phyloP scores from a whole-genome alignment of 1,140 invertebrate species.

The Tribolium castaneum region DNA sequence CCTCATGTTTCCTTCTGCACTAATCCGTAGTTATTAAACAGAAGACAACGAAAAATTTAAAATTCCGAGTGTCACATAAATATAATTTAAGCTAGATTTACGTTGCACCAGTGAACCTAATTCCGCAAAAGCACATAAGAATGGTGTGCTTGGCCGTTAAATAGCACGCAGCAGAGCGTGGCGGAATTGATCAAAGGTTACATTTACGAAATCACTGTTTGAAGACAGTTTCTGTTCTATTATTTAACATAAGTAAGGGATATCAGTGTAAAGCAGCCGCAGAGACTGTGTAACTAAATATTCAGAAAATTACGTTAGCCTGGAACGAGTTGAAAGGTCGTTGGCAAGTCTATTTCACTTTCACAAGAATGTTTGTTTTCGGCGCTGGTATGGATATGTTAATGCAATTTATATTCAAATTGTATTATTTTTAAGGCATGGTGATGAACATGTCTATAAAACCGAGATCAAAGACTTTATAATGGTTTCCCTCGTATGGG shows the following conservation, averaged over 20 bases:
- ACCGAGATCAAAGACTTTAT: conserved; percentile 38
- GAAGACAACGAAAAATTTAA: not conserved
- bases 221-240: not conserved
- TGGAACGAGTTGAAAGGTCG: not conserved
- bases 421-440: conserved; percentile 38
- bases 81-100: no score
- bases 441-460: conserved; percentile 37
- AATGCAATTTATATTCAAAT: conserved; percentile 43
- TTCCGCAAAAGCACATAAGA: no score
- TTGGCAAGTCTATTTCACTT: conserved; percentile 9
- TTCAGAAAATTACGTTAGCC: not conserved
- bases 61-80: no score
- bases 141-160: no score
- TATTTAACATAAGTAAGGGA: not conserved
- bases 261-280: not conserved
- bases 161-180: not conserved
- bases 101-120: no score
- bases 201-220: not conserved
- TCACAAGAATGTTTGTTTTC: conserved; percentile 24
- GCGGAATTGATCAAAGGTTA: not conserved
- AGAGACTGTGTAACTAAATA: not conserved
- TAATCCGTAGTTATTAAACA: not conserved
- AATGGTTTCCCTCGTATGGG: conserved; percentile 19
- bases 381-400: conserved; percentile 6
- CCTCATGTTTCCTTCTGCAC: not conserved